Evolutionary conservation across 2,888 invertebrate genomes (phyloP), one percentile per base, ranked within the genome.

Genomic region (Caradrina kadenii): DNA sequence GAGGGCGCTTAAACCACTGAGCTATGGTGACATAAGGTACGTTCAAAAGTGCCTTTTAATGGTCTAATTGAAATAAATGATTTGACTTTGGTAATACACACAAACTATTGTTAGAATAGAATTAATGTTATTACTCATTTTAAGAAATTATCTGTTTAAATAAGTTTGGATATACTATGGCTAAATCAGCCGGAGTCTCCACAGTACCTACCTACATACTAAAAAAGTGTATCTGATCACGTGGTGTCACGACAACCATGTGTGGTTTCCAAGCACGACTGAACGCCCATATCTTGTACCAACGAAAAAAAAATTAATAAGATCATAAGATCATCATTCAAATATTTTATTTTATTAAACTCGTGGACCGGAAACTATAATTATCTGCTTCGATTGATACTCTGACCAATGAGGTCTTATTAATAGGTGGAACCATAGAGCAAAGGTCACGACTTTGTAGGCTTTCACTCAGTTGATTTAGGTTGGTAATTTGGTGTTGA

Each of bases 311-410:
- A 67, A 64, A 80, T 53, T 82, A 80, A 76, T 83, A 65, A 68
- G 71, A 65, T 71, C 67, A 75, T 45, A 69, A 67, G 69, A 64
- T 54, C 67, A 75, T 62, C 55, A 82, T 78, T 73, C 68, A 71
- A 73, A 67, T 45, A 58, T 81, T 67, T 72, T 72, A 66, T 82
- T 26, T 26, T 58, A 82, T 85, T 83, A 78, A 82, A 84, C 76
- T 76, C 79, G 66, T 78, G 73, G 49, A 76, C 63, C 67, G 64
- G 63, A 83, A 74, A 73, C 83, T 79, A 77, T 83, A 81, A 85
- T 83, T 83, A 83, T 79, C 49, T 53, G 49, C 70, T 63, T 64
- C 72, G 72, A 83, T 83, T 85, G 77, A 83, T 83, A 83, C 67
- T 74, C 50, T 59, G 54, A 50, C 52, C 73, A 73, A 71, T 76